These are phyloP conservation scores for Caenorhabditis imperialis DNA, from an alignment of 2,888 invertebrate species.

Conservation along the genomic window DNA sequence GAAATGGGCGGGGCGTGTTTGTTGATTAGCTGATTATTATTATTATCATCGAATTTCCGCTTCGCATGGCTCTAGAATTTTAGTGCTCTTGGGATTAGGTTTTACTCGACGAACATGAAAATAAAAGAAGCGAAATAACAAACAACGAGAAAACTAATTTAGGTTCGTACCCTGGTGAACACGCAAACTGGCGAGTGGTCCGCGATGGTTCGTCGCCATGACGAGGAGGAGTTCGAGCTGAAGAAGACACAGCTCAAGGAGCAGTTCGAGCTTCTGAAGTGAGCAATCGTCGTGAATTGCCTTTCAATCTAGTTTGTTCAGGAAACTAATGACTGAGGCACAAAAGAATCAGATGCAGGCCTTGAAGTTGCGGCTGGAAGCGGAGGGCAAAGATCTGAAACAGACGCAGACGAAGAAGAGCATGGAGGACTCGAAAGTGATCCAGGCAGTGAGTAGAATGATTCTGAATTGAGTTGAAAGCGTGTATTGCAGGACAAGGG, in stretches of 20 bases:
- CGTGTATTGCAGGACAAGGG: slow-evolving; percentile 89
- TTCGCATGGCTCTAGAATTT: neutral
- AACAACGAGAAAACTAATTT: no score
- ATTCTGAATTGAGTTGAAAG: slow-evolving; percentile 1
- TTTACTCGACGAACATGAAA: neutral
- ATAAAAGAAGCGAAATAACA: slow-evolving; percentile 20
- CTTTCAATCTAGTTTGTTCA: slow-evolving; percentile 27
- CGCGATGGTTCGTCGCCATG: slow-evolving; percentile 86
- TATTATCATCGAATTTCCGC: neutral
- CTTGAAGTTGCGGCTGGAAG: slow-evolving; percentile 71
- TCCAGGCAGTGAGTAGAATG: slow-evolving; percentile 80
- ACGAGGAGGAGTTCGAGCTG: slow-evolving; percentile 85
- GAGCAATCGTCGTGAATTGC: neutral
- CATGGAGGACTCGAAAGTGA: slow-evolving; percentile 95
- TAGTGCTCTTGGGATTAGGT: neutral
- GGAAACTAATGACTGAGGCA: slow-evolving; percentile 87
- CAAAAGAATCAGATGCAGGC: slow-evolving; percentile 82
- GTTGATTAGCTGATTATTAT: no score
- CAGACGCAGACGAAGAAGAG: slow-evolving; percentile 94
- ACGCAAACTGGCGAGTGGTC: slow-evolving; percentile 97
- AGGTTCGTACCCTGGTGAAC: slow-evolving; percentile 84
- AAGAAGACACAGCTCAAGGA: slow-evolving; percentile 84
- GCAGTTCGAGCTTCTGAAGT: slow-evolving; percentile 82
- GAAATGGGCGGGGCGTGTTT: neutral
- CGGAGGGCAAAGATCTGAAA: slow-evolving; percentile 94